Evolutionary conservation across 2,888 invertebrate genomes (phyloP).

Genomic region (Dioctria linearis): DNA sequence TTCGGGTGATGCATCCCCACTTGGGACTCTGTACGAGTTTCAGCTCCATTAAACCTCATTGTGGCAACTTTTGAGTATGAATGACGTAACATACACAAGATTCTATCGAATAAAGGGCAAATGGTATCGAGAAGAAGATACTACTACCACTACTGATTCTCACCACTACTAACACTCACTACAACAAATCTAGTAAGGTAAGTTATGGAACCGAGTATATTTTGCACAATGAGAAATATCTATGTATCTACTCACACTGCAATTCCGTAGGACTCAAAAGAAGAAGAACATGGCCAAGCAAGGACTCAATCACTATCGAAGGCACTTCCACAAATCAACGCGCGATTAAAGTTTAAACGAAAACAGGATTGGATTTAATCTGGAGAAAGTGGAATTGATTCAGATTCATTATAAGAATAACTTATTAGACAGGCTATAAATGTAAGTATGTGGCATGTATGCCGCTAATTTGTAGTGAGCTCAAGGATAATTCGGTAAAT

Average conservation of each 20-base stretch:
- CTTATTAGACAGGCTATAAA: slow-evolving; percentile 33
- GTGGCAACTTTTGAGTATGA: not conserved
- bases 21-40: not conserved
- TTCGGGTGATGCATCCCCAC: not conserved
- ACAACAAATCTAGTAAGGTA: too few species aligned
- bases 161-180: too few species aligned
- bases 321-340: slow-evolving; percentile 29
- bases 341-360: slow-evolving; percentile 16
- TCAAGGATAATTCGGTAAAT: slow-evolving; percentile 22
- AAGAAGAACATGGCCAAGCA: not conserved
- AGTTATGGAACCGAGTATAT: too few species aligned
- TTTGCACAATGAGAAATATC: too few species aligned
- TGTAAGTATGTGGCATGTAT: slow-evolving; percentile 4
- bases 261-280: too few species aligned
- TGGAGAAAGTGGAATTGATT: not conserved
- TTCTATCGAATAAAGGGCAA: not conserved
- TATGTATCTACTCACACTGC: too few species aligned
- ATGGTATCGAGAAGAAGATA: slow-evolving; percentile 1
- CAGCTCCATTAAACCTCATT: not conserved
- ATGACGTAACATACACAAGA: not conserved
- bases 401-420: slow-evolving; percentile 43
- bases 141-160: too few species aligned
- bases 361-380: slow-evolving; percentile 16
- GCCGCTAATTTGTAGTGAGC: not conserved
- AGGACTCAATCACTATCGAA: not conserved